Evolutionary conservation across 2,797 vertebrate species (phyloP), one percentile per base, ranked within the genome.

Genomic region (Etheostoma perlongum): DNA sequence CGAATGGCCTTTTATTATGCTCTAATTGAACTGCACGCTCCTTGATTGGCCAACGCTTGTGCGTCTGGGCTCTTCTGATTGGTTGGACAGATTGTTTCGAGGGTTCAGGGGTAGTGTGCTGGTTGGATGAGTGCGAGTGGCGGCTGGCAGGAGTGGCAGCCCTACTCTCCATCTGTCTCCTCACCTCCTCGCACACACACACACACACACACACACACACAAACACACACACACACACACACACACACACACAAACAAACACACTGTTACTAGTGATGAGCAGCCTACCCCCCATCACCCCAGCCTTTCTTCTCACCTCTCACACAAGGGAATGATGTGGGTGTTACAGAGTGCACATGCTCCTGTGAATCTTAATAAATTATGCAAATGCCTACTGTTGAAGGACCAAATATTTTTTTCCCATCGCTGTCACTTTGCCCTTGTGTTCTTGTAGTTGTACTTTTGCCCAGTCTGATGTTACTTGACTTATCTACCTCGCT

Each of bases 1-100:
- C 98, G 97, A 97, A 99, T 99, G 97, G 98, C 94, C 96, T 95
- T 98, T 97, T 97, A 98, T 97, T 97, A 96, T 94, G 91, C 94
- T 94, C 95, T 98, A 97, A 99, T 98, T 98, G 96, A 97, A 97
- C 95, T 95, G 95, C 95, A 91, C 94, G 94, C 91, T 91, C 74
- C 94, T 87, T 91, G 95, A 97, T 98, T 99, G 97, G 97, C 93
- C 91, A 94, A 88, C 80, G 64, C 92, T 88, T 70, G 90, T 91
- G 79, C 59, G 44, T 89, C 91, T 94, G 91, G 88, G 90, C 91
- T 92, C 83, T 40, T 86, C 92, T 68, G 90, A 93, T 95, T 94
- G 93, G 94, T 67, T 13, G 63, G 90, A 90, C 82, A 87, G 84
- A 84, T 93, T 79, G 92, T 87, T 92, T 84, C 33, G 92, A 93